These are phyloP conservation scores for Parapsyche elsis DNA, from an alignment of 1,140 invertebrate species.

Conservation along the genomic window DNA sequence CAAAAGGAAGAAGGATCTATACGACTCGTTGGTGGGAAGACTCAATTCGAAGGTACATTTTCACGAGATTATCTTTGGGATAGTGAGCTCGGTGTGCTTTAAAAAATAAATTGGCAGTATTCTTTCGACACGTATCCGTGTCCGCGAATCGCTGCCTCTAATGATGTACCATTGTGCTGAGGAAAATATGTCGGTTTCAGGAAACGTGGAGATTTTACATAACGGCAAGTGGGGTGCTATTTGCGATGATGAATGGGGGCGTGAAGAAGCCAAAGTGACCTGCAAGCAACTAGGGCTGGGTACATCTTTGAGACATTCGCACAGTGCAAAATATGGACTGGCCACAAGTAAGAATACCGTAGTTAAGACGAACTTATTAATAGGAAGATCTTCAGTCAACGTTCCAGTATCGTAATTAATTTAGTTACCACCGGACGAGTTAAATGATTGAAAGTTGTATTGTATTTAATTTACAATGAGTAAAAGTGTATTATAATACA, in stretches of 20 bases:
- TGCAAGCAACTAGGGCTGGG: slow-evolving; percentile 83
- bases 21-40: slow-evolving; percentile 72
- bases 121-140: too few species aligned
- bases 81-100: too few species aligned
- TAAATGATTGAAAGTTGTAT: too few species aligned
- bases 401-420: too few species aligned
- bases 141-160: background rate
- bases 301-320: slow-evolving; percentile 71
- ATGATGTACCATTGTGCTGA: slow-evolving; percentile 3
- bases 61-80: background rate
- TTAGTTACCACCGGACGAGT: too few species aligned
- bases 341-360: slow-evolving; percentile 73
- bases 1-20: slow-evolving; percentile 76
- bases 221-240: slow-evolving; percentile 87
- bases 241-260: slow-evolving; percentile 94
- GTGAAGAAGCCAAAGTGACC: slow-evolving; percentile 82
- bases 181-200: slow-evolving; percentile 63
- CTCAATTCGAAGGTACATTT: slow-evolving; percentile 71
- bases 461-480: too few species aligned
- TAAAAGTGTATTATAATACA: too few species aligned
- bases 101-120: too few species aligned
- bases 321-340: slow-evolving; percentile 80
- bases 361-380: too few species aligned
- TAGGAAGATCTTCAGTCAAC: too few species aligned
- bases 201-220: slow-evolving; percentile 90